Conservation (phyloP, 2,797 vertebrate genomes). For the Neopelma chrysocephalum region DNA sequence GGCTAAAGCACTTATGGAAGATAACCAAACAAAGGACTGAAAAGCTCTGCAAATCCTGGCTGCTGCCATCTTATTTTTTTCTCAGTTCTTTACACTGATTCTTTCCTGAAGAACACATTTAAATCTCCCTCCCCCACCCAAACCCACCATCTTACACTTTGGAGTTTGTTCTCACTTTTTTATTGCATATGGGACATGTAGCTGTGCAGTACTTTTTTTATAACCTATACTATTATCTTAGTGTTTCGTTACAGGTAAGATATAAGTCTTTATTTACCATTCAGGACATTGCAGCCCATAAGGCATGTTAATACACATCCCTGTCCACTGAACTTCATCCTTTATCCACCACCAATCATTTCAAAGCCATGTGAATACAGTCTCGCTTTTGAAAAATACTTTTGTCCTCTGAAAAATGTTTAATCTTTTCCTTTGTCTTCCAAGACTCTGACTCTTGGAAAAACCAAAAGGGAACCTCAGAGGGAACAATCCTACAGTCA, state of each 20-base stretch:
- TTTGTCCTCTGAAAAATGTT: not conserved
- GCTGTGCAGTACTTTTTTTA: not conserved
- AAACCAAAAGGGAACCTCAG: not conserved
- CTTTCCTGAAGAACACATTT: constrained; percentile 9
- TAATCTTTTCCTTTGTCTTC: not conserved
- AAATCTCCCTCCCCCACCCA: not conserved
- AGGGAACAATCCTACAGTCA: not conserved
- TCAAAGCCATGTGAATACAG: not conserved
- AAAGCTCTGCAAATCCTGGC: constrained; percentile 52
- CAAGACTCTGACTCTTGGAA: not conserved
- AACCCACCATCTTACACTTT: not conserved
- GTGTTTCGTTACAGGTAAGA: not conserved
- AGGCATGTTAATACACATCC: not conserved
- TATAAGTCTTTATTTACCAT: not conserved
- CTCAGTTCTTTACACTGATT: constrained; percentile 27
- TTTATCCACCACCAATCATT: not conserved
- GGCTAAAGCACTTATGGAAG: constrained; percentile 59
- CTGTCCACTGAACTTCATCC: not conserved
- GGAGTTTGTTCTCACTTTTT: not conserved
- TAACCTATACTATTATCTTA: not conserved
- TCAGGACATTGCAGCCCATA: not conserved
- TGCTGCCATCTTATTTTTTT: constrained; percentile 35
- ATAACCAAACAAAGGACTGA: constrained; percentile 63
- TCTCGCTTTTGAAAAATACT: not conserved
- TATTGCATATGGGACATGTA: not conserved